Evolutionary conservation across 2,797 vertebrate species (phyloP), one percentile per base, ranked within the genome.

Genomic region (Halcyon badia): DNA sequence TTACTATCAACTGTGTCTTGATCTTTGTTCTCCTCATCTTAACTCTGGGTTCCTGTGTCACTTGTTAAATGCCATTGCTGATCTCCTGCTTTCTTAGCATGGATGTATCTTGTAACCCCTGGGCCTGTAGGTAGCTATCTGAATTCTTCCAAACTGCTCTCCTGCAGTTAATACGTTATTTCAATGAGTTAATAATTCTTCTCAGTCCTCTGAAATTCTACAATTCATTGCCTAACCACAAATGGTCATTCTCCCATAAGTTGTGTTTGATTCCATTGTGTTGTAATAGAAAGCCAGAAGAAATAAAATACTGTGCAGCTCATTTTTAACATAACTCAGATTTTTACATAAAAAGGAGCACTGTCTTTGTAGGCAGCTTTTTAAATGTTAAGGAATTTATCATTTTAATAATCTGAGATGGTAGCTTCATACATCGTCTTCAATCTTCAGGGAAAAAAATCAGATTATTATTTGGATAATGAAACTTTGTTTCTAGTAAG

Each of bases 161-260:
- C 56, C 82, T 97, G 83, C 95, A 97, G 56, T 73, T 87, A 86
- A 26, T 93, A 64, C 73, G 21, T 97, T 96, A 95, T 98, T 97
- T 85, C 82, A 91, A 88, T 92, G 96, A 96, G 94, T 94, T 97
- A 96, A 97, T 96, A 97, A 96, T 97, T 93, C 86, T 81, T 95
- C 89, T 89, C 95, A 95, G 96, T 95, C 91, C 96, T 44, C 91
- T 89, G 96, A 96, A 97, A 98, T 96, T 85, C 94, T 95, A 95
- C 41, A 96, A 97, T 98, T 98, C 97, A 91, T 93, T 98, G 98
- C 95, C 94, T 98, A 98, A 98, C 98, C 98, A 97, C 97, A 97
- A 94, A 97, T 98, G 98, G 98, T 99, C 98, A 97, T 98, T 97
- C 95, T 97, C 96, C 95, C 97, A 72, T 96, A 94, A 97, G 95